Evolutionary conservation across 2,113 vertebrate genomes (phyloP).

Genomic region (Cyprinodon variegatus): DNA sequence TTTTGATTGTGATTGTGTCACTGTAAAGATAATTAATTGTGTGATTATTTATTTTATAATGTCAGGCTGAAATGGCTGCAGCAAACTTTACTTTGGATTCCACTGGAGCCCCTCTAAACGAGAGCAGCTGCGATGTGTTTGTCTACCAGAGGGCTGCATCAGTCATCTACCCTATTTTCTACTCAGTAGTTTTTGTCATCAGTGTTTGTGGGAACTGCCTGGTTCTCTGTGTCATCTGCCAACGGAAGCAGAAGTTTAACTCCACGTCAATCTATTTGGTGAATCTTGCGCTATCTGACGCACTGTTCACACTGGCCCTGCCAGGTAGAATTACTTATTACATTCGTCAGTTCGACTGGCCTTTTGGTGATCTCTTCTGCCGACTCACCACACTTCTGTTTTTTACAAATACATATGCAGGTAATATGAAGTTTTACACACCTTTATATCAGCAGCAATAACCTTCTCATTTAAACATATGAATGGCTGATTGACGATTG

Average conservation of each 20-base stretch:
- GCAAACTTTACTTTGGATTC: constrained; percentile 47
- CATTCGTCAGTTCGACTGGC: constrained; percentile 83
- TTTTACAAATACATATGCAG: constrained; percentile 85
- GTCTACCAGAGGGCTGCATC: constrained; percentile 68
- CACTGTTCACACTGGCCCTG: constrained; percentile 84
- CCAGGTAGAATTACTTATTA: constrained; percentile 84
- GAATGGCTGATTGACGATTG: too few species aligned
- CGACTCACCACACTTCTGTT: constrained; percentile 80
- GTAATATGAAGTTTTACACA: constrained; percentile 30
- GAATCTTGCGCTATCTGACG: constrained; percentile 84
- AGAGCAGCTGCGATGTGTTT: constrained; percentile 80
- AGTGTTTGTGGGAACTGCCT: constrained; percentile 82
- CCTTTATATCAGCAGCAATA: background rate
- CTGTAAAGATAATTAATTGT: background rate
- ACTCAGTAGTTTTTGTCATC: constrained; percentile 77
- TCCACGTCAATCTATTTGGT: constrained; percentile 83
- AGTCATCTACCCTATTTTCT: constrained; percentile 82
- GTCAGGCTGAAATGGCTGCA: constrained; percentile 44
- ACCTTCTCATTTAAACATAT: background rate
- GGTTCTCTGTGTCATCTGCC: constrained; percentile 82
- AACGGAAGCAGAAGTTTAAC: constrained; percentile 84
- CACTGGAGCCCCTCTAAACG: constrained; percentile 42
- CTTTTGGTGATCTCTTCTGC: constrained; percentile 84
- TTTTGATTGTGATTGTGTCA: background rate
- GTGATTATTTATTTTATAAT: constrained; percentile 1